Conservation (phyloP, 2,113 vertebrate species). For the Albula goreensis region DNA sequence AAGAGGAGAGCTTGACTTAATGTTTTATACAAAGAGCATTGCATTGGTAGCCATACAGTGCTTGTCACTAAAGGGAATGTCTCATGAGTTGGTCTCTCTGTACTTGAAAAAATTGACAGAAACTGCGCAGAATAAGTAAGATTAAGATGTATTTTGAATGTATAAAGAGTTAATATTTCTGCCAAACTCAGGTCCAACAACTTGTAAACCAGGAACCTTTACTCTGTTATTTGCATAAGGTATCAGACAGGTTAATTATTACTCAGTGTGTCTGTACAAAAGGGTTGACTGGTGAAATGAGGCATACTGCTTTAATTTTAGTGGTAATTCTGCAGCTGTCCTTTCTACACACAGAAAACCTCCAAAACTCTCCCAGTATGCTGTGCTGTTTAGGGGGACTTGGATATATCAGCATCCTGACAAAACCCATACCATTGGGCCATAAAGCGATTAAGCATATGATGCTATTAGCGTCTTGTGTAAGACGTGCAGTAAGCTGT, state of each 20-base stretch:
- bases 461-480: background rate
- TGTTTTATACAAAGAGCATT: background rate
- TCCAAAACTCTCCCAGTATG: background rate
- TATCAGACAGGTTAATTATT: constrained; percentile 12
- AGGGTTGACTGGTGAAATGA: background rate
- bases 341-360: background rate
- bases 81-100: background rate
- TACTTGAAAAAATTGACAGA: background rate
- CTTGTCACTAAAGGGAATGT: background rate
- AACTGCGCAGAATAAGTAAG: background rate
- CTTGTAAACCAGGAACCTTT: background rate
- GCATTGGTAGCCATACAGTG: background rate
- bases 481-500: background rate
- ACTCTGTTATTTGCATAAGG: background rate
- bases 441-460: background rate
- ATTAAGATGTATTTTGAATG: no score
- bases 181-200: background rate
- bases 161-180: background rate
- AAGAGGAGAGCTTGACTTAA: background rate
- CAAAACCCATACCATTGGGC: background rate
- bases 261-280: background rate
- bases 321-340: background rate
- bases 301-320: background rate
- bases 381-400: background rate
- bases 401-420: background rate